Evolutionary conservation across 1,140 invertebrate species (phyloP).

Genomic region (Drosophila carrolli): DNA sequence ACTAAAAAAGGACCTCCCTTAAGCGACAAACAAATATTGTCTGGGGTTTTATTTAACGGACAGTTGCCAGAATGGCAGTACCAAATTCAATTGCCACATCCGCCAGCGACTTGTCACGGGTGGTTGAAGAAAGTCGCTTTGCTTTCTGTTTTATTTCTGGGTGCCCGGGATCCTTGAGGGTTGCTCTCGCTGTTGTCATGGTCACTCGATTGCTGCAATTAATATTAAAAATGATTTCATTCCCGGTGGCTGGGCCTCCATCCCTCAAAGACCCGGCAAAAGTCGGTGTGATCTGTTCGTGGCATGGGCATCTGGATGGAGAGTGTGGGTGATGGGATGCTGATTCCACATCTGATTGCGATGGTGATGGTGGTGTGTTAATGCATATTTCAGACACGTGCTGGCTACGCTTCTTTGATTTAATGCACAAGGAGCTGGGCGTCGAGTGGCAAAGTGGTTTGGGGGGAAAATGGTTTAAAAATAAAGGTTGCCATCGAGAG

Average conservation of each 20-base stretch:
- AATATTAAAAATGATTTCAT: slow-evolving; percentile 80
- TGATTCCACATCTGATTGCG: slow-evolving; percentile 15
- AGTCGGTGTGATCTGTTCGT: slow-evolving; percentile 33
- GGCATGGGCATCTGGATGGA: slow-evolving; percentile 20
- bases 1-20: slow-evolving; percentile 13
- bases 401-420: slow-evolving; percentile 79
- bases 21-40: slow-evolving; percentile 53
- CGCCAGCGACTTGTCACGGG: slow-evolving; percentile 59
- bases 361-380: slow-evolving; percentile 68
- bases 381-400: slow-evolving; percentile 82
- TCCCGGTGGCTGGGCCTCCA: slow-evolving; percentile 32
- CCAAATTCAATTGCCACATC: slow-evolving; percentile 76
- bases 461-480: slow-evolving; percentile 10
- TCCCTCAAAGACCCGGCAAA: neutral
- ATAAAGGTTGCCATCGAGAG: slow-evolving; percentile 17
- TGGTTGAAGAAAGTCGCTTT: slow-evolving; percentile 51
- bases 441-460: slow-evolving; percentile 2
- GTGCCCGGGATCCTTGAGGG: slow-evolving; percentile 51
- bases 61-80: slow-evolving; percentile 38
- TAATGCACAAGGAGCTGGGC: slow-evolving; percentile 45
- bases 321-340: slow-evolving; percentile 26
- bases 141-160: slow-evolving; percentile 22
- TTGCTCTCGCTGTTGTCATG: slow-evolving; percentile 60
- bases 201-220: slow-evolving; percentile 80
- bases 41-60: slow-evolving; percentile 54